phyloP scores from a whole-genome alignment of 2,888 invertebrate genomes.

The Strigamia crassipes region DNA sequence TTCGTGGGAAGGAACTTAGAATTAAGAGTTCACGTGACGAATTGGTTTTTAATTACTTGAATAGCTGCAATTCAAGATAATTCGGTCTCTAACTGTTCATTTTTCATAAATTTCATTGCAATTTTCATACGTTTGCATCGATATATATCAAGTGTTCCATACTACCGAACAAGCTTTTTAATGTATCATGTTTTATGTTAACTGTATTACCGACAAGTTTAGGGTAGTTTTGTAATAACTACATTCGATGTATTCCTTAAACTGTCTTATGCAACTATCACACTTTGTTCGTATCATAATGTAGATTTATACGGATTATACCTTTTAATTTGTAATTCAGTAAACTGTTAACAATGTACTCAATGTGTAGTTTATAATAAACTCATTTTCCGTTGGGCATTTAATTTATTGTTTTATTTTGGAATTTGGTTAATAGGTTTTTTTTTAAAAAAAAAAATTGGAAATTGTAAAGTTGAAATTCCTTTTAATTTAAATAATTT shows the following conservation, averaged over 20 bases:
- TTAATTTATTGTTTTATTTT: not conserved
- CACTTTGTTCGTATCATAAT: not conserved
- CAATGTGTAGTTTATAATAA: constrained; percentile 10
- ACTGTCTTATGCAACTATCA: no score
- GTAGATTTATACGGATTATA: no score
- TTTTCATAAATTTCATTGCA: not conserved
- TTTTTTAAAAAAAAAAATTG: no score
- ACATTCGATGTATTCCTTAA: no score
- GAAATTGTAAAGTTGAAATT: no score
- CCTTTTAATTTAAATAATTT: not conserved
- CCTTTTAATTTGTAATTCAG: not conserved
- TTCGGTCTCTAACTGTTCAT: not conserved
- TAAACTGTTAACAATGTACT: not conserved
- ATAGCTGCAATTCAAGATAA: not conserved
- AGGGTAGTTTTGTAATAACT: no score
- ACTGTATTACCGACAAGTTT: not conserved
- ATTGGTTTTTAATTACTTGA: not conserved
- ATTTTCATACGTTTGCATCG: not conserved
- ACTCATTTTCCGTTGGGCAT: not conserved
- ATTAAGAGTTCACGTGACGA: not conserved
- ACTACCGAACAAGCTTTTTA: not conserved
- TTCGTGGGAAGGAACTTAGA: not conserved
- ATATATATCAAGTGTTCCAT: not conserved
- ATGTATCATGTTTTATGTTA: not conserved
- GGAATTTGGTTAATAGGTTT: no score